Conservation (phyloP, 64 coral and sea anemone species). For the Anthopleura sola region DNA sequence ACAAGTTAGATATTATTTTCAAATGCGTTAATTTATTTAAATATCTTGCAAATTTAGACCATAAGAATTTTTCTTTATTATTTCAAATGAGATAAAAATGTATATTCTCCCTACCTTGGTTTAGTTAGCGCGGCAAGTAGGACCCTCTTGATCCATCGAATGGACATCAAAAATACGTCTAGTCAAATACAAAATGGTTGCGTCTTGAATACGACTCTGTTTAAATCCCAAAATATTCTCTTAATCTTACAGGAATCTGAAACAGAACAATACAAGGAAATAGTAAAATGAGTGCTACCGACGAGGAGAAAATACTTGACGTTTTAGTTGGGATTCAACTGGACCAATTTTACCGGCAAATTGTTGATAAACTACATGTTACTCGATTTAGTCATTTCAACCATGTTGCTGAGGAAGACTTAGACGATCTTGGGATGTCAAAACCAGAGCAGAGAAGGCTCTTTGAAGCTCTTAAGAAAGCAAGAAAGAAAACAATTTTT, state of each 20-base stretch:
- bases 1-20: too few relatives aligned
- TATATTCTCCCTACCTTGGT: background rate
- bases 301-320: slow-evolving; percentile 55
- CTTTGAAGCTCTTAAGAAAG: slow-evolving; percentile 87
- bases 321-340: slow-evolving; percentile 73
- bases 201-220: background rate
- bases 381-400: slow-evolving; percentile 78
- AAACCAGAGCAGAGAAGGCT: slow-evolving; percentile 95
- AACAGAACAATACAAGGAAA: background rate
- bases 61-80: too few relatives aligned
- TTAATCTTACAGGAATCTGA: background rate
- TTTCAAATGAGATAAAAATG: background rate
- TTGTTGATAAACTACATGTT: slow-evolving; percentile 76
- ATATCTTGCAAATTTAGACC: too few relatives aligned
- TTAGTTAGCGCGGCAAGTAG: background rate
- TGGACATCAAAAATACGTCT: background rate
- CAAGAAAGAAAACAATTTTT: slow-evolving; percentile 69
- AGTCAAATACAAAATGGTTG: background rate
- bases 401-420: slow-evolving; percentile 81
- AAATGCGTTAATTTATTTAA: too few relatives aligned
- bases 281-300: slow-evolving; percentile 30
- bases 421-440: slow-evolving; percentile 81
- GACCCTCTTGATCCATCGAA: background rate
- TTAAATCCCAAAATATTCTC: background rate
- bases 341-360: slow-evolving; percentile 86